Evolutionary conservation across 2,888 invertebrate species (phyloP), one percentile per base, ranked within the genome.

Genomic region (Ormyrus thymus): DNA sequence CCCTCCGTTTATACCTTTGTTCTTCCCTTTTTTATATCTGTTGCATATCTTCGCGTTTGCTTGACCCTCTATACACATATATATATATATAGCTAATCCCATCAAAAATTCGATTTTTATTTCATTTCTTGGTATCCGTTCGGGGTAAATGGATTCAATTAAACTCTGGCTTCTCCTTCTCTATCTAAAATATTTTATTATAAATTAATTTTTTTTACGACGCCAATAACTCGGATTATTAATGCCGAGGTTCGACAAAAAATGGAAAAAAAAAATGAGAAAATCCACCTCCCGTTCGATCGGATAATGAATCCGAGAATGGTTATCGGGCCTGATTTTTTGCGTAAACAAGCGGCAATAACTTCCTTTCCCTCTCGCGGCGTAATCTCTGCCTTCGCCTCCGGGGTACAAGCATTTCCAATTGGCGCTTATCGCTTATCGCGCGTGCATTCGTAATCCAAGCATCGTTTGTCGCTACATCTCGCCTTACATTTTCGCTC

Each of bases 1-100:
- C 65, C 76, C 76, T 64, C 76, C 77, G 78, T 80, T 81, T 79
- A 73, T 81, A 11, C 11, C 76, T 76, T 76, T 76, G 69, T 76
- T 70, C 70, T 43, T 48, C 46, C 59, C 62, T 56, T 64, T 76
- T 64, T 56, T 64, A 62, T 48, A 64, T 51, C 56, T 11, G 51
- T n/a, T n/a, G 69, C 53, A 56, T 69, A 55, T 62, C 62, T 53
- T 53, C 43, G 15, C 13, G 48, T 29, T 53, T 53, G 29, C 51
- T 3, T 10, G 65, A n/a, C 13, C 29, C 29, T 29, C 29, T 29
- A 3, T 29, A 29, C n/a, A n/a, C n/a, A n/a, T n/a, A n/a, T n/a
- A n/a, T n/a, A n/a, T n/a, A 1, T 29, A 29, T 29, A 29, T 29
- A 29, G 0, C 29, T 29, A 29, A 29, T 29, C 29, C 4, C 29